A percentile compares a stretch with the other conserved stretches of the same genome.
phyloP scores from a whole-genome alignment of 1,140 invertebrate genomes.

The Papilio polyxenes region DNA sequence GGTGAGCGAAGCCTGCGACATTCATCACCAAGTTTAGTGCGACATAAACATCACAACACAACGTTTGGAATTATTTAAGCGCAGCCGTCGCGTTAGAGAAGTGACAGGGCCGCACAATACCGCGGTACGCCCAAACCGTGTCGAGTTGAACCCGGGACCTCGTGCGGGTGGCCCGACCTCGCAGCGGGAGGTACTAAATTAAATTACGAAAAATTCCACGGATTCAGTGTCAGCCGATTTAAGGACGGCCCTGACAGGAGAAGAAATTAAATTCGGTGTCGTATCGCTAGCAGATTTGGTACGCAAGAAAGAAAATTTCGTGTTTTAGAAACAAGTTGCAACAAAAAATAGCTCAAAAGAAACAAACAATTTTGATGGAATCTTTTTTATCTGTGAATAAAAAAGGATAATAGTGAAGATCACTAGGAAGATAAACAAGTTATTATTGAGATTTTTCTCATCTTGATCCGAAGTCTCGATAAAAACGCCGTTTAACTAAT shows the following conservation, averaged over 20 bases:
- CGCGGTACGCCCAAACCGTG: conserved; percentile 53
- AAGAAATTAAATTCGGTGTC: conserved; percentile 41
- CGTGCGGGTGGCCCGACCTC: conserved; percentile 33
- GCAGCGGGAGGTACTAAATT: conserved; percentile 41
- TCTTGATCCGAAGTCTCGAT: too few species aligned
- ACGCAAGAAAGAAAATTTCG: neutral
- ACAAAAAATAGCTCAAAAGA: neutral
- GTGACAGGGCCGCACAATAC: conserved; percentile 43
- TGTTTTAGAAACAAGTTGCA: conserved; percentile 2
- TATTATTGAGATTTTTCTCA: neutral
- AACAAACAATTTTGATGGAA: neutral
- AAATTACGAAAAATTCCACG: conserved; percentile 47
- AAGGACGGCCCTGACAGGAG: conserved; percentile 42
- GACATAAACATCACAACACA: conserved; percentile 31
- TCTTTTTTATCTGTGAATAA: neutral
- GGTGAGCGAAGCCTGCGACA: neutral
- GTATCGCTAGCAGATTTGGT: conserved; percentile 20
- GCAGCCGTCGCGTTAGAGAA: conserved; percentile 10
- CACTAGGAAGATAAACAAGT: neutral
- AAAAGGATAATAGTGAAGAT: neutral
- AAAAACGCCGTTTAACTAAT: neutral
- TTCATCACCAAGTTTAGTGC: conserved; percentile 18
- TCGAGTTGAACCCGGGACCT: conserved; percentile 51
- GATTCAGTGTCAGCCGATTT: conserved; percentile 48
- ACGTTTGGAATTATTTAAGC: conserved; percentile 27